phyloP scores from a whole-genome alignment of 2,797 vertebrate species.

The Pangasius sanitwongsei region DNA sequence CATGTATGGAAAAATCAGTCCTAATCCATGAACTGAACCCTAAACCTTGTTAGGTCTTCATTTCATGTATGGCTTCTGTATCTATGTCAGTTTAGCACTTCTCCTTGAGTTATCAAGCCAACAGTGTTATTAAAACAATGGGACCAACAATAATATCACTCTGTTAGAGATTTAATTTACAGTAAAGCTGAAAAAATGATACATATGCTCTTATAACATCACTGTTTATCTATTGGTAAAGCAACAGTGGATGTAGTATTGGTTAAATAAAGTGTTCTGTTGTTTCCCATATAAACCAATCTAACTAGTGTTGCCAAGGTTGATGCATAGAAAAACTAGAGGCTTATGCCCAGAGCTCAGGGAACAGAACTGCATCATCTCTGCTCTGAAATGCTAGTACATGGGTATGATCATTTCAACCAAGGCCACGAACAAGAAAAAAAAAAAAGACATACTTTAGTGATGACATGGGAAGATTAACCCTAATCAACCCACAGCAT shows the following conservation, averaged over 20 bases:
- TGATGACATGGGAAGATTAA: slow-evolving; percentile 42
- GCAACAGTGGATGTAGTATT: slow-evolving; percentile 10
- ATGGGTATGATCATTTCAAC: not conserved
- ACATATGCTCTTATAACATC: not conserved
- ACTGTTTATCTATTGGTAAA: not conserved
- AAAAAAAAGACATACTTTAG: slow-evolving; percentile 30
- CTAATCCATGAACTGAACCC: not conserved
- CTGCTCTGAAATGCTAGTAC: slow-evolving; percentile 4
- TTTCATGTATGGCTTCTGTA: not conserved
- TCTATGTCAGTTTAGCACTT: not conserved
- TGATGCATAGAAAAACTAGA: not conserved
- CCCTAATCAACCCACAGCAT: slow-evolving; percentile 21
- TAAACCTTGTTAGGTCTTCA: not conserved
- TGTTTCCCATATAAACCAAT: slow-evolving; percentile 9
- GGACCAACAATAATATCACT: too few relatives aligned
- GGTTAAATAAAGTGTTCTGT: slow-evolving; percentile 8
- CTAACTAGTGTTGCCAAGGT: not conserved
- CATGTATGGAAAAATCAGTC: not conserved
- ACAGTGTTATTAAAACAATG: not conserved
- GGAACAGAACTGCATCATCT: not conserved
- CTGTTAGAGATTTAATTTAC: not conserved
- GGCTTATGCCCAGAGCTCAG: not conserved
- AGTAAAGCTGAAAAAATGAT: not conserved
- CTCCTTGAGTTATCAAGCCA: not conserved
- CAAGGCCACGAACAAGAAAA: not conserved